Conservation (phyloP, 2,888 invertebrate species). For the Opisthograptis luteolata region DNA sequence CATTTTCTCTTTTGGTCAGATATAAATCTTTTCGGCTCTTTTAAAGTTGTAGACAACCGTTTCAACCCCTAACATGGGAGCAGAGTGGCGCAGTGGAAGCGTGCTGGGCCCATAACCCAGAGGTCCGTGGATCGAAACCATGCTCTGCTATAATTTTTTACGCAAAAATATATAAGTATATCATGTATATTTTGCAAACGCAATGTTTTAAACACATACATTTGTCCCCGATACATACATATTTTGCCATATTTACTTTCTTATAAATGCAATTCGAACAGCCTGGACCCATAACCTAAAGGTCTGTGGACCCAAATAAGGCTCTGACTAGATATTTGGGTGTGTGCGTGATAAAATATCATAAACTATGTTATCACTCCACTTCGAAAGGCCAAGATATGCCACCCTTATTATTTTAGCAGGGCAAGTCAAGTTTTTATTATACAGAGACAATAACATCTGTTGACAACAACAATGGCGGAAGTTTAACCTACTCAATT, state of each 20-base stretch:
- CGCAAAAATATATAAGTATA: slow-evolving; percentile 22
- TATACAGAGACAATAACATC: too few relatives aligned
- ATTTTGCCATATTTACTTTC: too few relatives aligned
- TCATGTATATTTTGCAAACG: too few relatives aligned
- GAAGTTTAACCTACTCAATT: slow-evolving; percentile 1
- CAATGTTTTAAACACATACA: too few relatives aligned
- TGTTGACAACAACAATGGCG: background rate
- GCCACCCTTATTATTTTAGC: background rate
- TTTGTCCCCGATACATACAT: too few relatives aligned
- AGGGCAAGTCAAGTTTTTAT: background rate
- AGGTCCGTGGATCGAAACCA: slow-evolving; percentile 96
- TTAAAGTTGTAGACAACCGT: too few relatives aligned
- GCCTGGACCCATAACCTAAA: slow-evolving; percentile 95
- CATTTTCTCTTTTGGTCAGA: too few relatives aligned
- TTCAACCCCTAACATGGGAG: too few relatives aligned
- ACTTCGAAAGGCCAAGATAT: too few relatives aligned
- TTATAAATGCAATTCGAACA: slow-evolving; percentile 94
- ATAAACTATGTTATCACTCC: too few relatives aligned
- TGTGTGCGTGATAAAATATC: too few relatives aligned
- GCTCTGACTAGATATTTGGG: slow-evolving; percentile 85
- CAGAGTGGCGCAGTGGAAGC: slow-evolving; percentile 92
- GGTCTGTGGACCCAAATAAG: slow-evolving; percentile 96
- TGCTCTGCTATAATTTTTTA: slow-evolving; percentile 86
- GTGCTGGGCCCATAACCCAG: slow-evolving; percentile 94
- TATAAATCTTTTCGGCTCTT: too few relatives aligned